Percentiles rank a stretch among this genome's conserved stretches.
phyloP scores from a whole-genome alignment of 2,113 vertebrate species.

The Dendropsophus ebraccatus region DNA sequence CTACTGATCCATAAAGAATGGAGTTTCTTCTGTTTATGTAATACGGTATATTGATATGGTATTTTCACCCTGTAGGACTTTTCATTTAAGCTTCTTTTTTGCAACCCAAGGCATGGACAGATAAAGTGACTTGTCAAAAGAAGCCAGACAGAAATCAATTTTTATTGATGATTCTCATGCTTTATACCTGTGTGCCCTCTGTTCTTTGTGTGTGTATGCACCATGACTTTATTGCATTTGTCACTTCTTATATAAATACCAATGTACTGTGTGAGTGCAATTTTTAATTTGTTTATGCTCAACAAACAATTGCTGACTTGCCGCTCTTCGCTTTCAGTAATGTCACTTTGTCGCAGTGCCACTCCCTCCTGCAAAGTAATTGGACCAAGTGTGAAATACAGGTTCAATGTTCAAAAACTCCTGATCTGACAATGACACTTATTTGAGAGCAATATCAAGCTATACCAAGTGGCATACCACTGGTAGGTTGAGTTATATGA shows the following conservation, averaged over 20 bases:
- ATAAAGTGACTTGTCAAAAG: constrained; percentile 47
- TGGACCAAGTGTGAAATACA: constrained; percentile 10
- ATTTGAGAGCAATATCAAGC: constrained; percentile 28
- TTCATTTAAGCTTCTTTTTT: constrained; percentile 35
- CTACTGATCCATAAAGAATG: constrained; percentile 25
- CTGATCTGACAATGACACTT: constrained; percentile 34
- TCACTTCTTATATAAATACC: constrained; percentile 31
- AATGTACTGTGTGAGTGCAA: constrained; percentile 25
- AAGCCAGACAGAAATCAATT: constrained; percentile 45
- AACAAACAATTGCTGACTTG: background rate
- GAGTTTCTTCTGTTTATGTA: constrained; percentile 19
- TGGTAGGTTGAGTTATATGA: constrained; percentile 48
- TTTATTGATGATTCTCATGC: constrained; percentile 36
- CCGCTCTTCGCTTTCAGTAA: background rate
- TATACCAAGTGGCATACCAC: constrained; percentile 35
- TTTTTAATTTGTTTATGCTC: constrained; percentile 25
- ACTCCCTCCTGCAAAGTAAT: constrained; percentile 36
- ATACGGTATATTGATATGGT: constrained; percentile 17
- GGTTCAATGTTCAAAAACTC: constrained; percentile 13
- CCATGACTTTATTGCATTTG: constrained; percentile 28
- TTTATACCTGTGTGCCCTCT: constrained; percentile 28
- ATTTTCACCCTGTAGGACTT: constrained; percentile 11
- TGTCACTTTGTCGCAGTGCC: background rate
- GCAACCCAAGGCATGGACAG: constrained; percentile 33
- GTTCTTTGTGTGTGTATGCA: constrained; percentile 23